A percentile compares a stretch with the other conserved stretches of the same genome.
phyloP scores from a whole-genome alignment of 2,888 invertebrate genomes.

The Dicranocentrus wangi region DNA sequence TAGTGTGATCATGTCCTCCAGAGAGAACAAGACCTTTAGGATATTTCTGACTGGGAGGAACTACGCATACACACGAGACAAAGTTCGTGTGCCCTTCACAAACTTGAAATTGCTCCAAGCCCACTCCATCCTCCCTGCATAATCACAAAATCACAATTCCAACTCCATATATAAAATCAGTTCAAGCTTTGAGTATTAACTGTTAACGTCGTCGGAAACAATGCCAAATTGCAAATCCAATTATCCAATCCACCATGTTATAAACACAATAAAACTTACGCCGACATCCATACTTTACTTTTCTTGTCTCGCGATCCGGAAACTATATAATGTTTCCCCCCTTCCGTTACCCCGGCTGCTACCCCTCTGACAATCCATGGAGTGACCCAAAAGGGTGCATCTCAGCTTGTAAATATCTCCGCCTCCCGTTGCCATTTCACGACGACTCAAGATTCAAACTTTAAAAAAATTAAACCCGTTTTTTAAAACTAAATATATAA shows the following conservation, averaged over 20 bases:
- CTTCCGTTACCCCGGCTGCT: slow-evolving; percentile 75
- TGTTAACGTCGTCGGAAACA: no score
- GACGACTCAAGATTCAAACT: no score
- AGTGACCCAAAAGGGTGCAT: slow-evolving; percentile 85
- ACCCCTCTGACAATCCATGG: slow-evolving; percentile 89
- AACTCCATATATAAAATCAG: background rate
- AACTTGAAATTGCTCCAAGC: slow-evolving; percentile 78
- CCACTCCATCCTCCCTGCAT: slow-evolving; percentile 59
- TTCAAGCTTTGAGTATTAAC: background rate
- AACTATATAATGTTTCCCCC: slow-evolving; percentile 82
- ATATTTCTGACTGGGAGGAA: slow-evolving; percentile 82
- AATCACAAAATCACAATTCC: slow-evolving; percentile 6
- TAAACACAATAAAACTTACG: slow-evolving; percentile 73
- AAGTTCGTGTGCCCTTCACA: slow-evolving; percentile 89
- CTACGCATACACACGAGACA: slow-evolving; percentile 86
- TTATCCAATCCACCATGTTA: no score
- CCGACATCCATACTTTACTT: slow-evolving; percentile 88
- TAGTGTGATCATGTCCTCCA: slow-evolving; percentile 90
- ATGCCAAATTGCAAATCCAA: no score
- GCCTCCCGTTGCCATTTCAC: no score
- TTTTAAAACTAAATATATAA: no score
- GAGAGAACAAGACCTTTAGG: slow-evolving; percentile 88
- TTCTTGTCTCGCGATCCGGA: slow-evolving; percentile 93
- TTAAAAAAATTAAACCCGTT: no score
- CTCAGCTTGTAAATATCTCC: slow-evolving; percentile 86